Conservation (phyloP, 2,888 invertebrate species). For the Volucella bombylans region DNA sequence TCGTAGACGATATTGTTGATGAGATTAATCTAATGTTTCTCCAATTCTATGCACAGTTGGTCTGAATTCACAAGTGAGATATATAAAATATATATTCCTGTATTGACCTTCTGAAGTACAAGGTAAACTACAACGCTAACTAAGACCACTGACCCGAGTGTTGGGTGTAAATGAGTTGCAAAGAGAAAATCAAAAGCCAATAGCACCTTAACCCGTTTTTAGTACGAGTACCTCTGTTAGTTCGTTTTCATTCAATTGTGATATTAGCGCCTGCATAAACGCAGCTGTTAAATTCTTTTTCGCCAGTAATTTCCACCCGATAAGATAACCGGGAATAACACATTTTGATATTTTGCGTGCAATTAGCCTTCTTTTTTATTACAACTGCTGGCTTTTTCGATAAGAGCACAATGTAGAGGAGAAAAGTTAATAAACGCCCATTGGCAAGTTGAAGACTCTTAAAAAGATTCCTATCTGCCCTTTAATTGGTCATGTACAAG, state of each 20-base stretch:
- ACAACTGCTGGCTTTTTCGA: not conserved
- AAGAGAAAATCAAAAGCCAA: too few relatives aligned
- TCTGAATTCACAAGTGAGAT: too few relatives aligned
- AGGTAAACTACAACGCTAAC: too few relatives aligned
- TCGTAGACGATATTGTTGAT: too few relatives aligned
- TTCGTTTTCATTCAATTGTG: not conserved
- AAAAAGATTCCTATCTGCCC: not conserved
- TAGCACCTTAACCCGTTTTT: too few relatives aligned
- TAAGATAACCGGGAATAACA: constrained; percentile 35
- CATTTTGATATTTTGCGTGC: not conserved
- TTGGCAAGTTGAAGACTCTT: not conserved
- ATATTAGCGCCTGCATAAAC: constrained; percentile 4
- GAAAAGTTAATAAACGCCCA: not conserved
- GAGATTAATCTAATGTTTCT: too few relatives aligned
- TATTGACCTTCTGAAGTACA: too few relatives aligned
- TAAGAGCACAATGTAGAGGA: not conserved
- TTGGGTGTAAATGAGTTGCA: too few relatives aligned
- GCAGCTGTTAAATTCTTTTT: constrained; percentile 27
- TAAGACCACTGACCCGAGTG: too few relatives aligned
- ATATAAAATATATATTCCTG: too few relatives aligned
- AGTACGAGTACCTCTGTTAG: too few relatives aligned
- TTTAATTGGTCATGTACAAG: constrained; percentile 5
- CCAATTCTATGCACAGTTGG: too few relatives aligned
- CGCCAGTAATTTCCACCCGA: constrained; percentile 17
- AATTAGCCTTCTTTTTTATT: not conserved